These are phyloP conservation scores for Mycetomoellerius zeteki DNA, from an alignment of 1,140 invertebrate genomes.

Conservation along the genomic window DNA sequence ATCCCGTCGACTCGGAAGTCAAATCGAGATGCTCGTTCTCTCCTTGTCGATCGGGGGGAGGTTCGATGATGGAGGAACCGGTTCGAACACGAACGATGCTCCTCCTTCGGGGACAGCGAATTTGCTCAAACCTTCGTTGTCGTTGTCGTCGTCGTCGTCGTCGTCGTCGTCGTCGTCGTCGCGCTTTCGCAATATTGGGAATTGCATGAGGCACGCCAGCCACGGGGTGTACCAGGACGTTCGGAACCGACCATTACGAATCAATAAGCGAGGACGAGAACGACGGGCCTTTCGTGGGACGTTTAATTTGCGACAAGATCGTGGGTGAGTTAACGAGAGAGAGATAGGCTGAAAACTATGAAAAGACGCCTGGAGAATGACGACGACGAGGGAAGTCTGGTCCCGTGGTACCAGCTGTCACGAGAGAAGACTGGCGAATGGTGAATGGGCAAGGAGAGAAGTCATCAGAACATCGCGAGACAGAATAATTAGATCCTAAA, in stretches of 20 bases:
- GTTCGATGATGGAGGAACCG: slow-evolving; percentile 56
- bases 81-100: slow-evolving; percentile 56
- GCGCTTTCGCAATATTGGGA: slow-evolving; percentile 72
- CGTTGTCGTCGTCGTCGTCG: slow-evolving; percentile 55
- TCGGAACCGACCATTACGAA: slow-evolving; percentile 73
- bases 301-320: slow-evolving; percentile 77
- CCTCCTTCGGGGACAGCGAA: slow-evolving; percentile 37
- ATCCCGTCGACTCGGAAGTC: slow-evolving; percentile 36
- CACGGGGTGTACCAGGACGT: slow-evolving; percentile 50
- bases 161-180: slow-evolving; percentile 53
- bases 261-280: slow-evolving; percentile 71
- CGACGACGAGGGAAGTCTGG: slow-evolving; percentile 49
- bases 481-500: slow-evolving; percentile 77
- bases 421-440: slow-evolving; percentile 47
- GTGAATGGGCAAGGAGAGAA: neutral
- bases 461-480: slow-evolving; percentile 72
- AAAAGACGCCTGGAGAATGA: slow-evolving; percentile 58
- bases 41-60: slow-evolving; percentile 37
- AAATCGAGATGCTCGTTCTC: slow-evolving; percentile 38
- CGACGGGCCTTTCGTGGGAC: slow-evolving; percentile 66
- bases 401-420: slow-evolving; percentile 77
- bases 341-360: slow-evolving; percentile 67
- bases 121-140: slow-evolving; percentile 35
- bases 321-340: slow-evolving; percentile 53
- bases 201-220: slow-evolving; percentile 75